A percentile compares a stretch with the other conserved stretches of the same genome.
Conservation (phyloP, 2,797 vertebrate genomes). For the Phrynocephalus guinanensis region DNA sequence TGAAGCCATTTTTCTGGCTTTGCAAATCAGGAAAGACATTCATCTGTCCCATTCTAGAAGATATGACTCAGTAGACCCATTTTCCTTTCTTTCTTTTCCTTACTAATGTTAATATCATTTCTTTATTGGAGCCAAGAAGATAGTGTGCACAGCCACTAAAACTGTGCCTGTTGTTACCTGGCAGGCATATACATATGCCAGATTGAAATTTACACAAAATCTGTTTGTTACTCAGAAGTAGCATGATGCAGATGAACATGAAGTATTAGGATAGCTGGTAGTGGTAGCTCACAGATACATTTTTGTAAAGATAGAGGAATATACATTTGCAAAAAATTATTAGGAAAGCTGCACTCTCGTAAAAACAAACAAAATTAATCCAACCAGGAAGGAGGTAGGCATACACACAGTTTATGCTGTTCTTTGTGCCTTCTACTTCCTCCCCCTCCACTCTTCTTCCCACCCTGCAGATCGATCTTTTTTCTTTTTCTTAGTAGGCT, state of each 20-base stretch:
- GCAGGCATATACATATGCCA: background rate
- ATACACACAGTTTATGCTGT: background rate
- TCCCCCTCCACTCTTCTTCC: background rate
- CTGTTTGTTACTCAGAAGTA: background rate
- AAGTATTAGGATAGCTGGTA: background rate
- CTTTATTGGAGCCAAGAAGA: background rate
- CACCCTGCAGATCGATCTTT: background rate
- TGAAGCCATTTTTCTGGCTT: background rate
- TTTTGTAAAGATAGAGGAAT: background rate
- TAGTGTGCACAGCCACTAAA: background rate
- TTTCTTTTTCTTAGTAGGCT: background rate
- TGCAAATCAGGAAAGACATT: background rate
- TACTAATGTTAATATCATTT: constrained; percentile 11
- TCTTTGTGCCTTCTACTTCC: background rate
- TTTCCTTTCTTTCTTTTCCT: background rate
- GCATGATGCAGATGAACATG: background rate
- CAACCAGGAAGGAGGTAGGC: background rate
- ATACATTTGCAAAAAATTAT: background rate
- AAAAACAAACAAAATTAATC: background rate
- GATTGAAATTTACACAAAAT: background rate
- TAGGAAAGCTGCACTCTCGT: background rate
- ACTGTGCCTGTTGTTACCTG: background rate
- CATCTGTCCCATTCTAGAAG: background rate
- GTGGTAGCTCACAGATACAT: background rate
- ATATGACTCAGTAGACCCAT: background rate